Evolutionary conservation across 2,113 vertebrate genomes (phyloP), one percentile per base, ranked within the genome.

Genomic region (Andinoacara biseriatus): DNA sequence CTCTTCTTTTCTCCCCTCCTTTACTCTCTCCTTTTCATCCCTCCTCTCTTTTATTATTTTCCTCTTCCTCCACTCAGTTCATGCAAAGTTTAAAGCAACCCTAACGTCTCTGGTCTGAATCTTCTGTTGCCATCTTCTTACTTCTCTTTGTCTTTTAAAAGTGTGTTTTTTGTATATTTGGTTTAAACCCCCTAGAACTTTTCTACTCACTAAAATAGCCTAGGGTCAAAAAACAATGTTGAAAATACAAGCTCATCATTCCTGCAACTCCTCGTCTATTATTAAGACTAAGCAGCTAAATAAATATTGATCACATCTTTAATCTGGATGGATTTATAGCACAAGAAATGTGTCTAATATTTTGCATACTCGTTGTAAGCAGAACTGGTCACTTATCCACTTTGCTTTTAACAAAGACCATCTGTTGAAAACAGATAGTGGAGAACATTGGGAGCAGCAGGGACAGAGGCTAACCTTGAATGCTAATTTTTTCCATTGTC

Each of bases 51-150:
- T 74, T 86, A 69, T 62, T 29, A 81, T 88, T 74, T 35, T 5
- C 67, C 43, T 85, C 74, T 60, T 61, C 54, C 43, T 89, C 74
- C 49, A 7, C 29, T 78, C 2, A 65, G 88, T 82, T 89, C 76
- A 67, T 8, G 7, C 59, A 82, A 58, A 91, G 91, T 88, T 90
- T 72, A 91, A 89, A 88, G 61, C 57, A 82, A 86, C 62, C 72
- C 78, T 17, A 26, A 75, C 20, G 63, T 76, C 83, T 87, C 76
- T 86, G 74, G 90, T 90, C 76, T 81, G 49, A 75, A 58, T 40
- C 54, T n/a, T 10, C 7, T 26, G 22, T 46, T 65, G 10, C 40
- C 43, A 63, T 62, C 35, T 65, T 54, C 67, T 54, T 60, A 15
- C 60, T 58, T 86, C 20, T 13, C 1, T 26, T 62, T 62, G 15